Evolutionary conservation across 2,888 invertebrate species (phyloP), one percentile per base, ranked within the genome.

Genomic region (Epinotia demarniana): DNA sequence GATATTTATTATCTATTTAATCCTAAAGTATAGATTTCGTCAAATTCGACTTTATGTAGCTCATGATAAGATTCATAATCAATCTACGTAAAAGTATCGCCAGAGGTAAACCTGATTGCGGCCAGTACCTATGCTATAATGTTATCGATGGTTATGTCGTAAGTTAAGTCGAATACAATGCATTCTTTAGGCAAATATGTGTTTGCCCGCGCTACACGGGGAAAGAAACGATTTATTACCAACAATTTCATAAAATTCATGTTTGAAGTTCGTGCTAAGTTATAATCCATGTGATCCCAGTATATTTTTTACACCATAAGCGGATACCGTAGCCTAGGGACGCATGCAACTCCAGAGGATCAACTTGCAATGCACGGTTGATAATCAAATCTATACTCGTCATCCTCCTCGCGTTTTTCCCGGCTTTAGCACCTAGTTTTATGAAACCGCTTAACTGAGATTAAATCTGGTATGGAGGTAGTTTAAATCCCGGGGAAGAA

Each of bases 191-290:
- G 43, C 57, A 18, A 68, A 58, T 68, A 67, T 33, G 55, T 39
- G 43, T 33, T 66, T 16, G 67, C 67, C 58, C 43, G 68, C 57
- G 68, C 57, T 58, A 16, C 57, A 67, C 39, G 57, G 43, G 23
- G 55, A 57, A 68, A 68, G 18, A 68, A 57, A 67, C 53, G 39
- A 67, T 67, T 67, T 67, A 69, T 69, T 69, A 23, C 58, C 11
- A 27, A 49, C 49, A 27, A 18, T 49, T 23, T 23, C 19, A 60
- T 16, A 61, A 13, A 58, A 69, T 23, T 19, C 11, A 69, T 39
- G 23, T 19, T 46, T 49, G 57, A 5, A 13, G 39, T 33, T 18
- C 19, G 57, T 39, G 68, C 33, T 19, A 57, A 23, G 11, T 43
- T 62, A 62, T 2, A 43, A 43, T 43, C 39, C 39, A 39, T 39